Percentiles rank a stretch among this genome's conserved stretches.
Evolutionary conservation across 2,888 invertebrate genomes (phyloP).

Genomic region (Polydesmus complanatus): DNA sequence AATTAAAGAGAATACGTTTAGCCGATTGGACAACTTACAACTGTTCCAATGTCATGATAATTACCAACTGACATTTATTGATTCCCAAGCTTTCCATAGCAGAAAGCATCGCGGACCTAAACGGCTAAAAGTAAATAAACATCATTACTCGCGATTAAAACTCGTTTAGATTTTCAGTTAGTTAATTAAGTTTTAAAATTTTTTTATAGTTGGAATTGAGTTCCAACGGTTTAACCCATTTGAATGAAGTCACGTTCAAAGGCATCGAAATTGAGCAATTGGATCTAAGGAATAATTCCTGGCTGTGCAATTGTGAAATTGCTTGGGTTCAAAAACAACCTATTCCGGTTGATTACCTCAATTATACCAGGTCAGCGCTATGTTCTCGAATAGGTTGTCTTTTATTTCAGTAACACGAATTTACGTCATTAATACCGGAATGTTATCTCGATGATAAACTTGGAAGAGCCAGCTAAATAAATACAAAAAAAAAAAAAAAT

Average conservation of each 20-base stretch:
- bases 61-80: not conserved
- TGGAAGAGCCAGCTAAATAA: no score
- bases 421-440: not conserved
- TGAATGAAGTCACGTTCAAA: conserved; percentile 7
- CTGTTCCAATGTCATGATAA: not conserved
- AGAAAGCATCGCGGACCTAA: not conserved
- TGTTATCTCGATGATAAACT: no score
- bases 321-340: conserved; percentile 1
- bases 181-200: not conserved
- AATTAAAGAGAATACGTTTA: not conserved
- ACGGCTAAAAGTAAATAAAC: not conserved
- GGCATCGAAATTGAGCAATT: not conserved
- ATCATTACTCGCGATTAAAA: no score
- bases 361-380: not conserved
- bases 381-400: not conserved
- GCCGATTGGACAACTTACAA: not conserved
- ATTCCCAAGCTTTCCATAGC: not conserved
- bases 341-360: not conserved
- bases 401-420: not conserved
- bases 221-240: conserved; percentile 2
- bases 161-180: not conserved
- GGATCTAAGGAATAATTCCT: conserved; percentile 8
- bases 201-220: conserved; percentile 8
- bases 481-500: no score
- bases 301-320: conserved; percentile 9